Percentiles rank a stretch among this genome's conserved stretches.
Evolutionary conservation across 1,140 invertebrate species (phyloP).

Genomic region (Trichonephila inaurata): DNA sequence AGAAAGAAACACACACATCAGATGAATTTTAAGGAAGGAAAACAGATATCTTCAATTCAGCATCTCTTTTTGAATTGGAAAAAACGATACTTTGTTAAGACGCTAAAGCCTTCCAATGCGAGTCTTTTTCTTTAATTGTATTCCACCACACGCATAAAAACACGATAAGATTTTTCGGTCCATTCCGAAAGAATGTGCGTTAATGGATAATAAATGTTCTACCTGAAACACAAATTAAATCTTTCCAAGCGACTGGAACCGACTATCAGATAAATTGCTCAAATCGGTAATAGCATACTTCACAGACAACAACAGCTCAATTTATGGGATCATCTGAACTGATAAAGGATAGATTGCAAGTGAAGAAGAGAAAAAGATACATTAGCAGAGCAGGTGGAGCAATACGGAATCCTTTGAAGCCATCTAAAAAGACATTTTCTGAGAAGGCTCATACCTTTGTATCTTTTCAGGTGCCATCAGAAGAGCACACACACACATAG

Average conservation of each 20-base stretch:
- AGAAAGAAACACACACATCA: no score
- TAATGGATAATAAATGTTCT: conserved; percentile 47
- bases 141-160: no score
- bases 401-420: background rate
- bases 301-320: conserved; percentile 4
- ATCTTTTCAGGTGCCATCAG: background rate
- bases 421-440: conserved; percentile 12
- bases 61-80: no score
- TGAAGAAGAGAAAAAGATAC: background rate
- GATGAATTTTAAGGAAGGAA: no score
- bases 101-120: no score
- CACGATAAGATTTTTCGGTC: background rate
- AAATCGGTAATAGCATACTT: conserved; percentile 42
- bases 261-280: conserved; percentile 26
- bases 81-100: no score
- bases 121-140: no score
- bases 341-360: background rate
- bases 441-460: background rate
- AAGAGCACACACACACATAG: no score
- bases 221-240: conserved; percentile 3
- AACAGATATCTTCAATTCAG: no score
- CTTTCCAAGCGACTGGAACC: conserved; percentile 9
- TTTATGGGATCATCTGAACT: conserved; percentile 16
- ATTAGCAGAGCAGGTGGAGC: background rate
- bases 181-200: background rate